Base-by-base conservation (phyloP, 2,797 vertebrate species). In the Fundulus diaphanus region DNA sequence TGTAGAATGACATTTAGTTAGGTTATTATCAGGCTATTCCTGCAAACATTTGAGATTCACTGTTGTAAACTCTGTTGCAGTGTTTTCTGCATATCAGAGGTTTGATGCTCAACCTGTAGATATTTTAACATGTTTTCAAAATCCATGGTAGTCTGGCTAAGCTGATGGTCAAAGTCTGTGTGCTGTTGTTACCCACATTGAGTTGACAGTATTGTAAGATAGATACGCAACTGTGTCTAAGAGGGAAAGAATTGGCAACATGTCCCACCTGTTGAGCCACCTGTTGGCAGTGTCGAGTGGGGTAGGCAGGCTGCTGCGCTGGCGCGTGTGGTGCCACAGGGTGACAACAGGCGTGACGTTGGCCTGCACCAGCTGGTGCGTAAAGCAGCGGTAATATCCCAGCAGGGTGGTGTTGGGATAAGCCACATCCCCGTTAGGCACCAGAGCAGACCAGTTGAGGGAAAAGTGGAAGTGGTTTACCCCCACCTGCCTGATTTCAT, bases 401-500 rank as follows among this genome's bases (percentile, higher is more conserved):
- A 99, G 91, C 81, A 97, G 93, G 0, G 96, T 97, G 87, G 80
- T 81, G 85, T 98, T 99, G 48, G 96, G 93, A 22, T 90, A 91
- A 8, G 95, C 93, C 76, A 93, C 94, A 8, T 96, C 94, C 0
- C 97, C 97, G 24, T 94, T 90, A 0, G 97, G 97, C 70, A 97
- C 94, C 79, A 99, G 89, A 6, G 94, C 94, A 2, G 96, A 96
- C 98, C 98, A 99, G 90, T 96, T 96, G 72, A 99, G 93, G 24
- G 97, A 95, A 93, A 99, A 99, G 90, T 97, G 96, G 79, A 98
- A 99, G 90, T 99, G 97, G 15, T 94, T 96, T 2, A 98, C 93
- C 0, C 92, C 96, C 59, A 95, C 95, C 61, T 93, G 93, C 68
- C 63, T 91, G 68, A 99, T 95, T 68, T 98, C 93, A 79, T 96